Conservation (phyloP, 2,113 vertebrate species). For the Amia ocellicauda region DNA sequence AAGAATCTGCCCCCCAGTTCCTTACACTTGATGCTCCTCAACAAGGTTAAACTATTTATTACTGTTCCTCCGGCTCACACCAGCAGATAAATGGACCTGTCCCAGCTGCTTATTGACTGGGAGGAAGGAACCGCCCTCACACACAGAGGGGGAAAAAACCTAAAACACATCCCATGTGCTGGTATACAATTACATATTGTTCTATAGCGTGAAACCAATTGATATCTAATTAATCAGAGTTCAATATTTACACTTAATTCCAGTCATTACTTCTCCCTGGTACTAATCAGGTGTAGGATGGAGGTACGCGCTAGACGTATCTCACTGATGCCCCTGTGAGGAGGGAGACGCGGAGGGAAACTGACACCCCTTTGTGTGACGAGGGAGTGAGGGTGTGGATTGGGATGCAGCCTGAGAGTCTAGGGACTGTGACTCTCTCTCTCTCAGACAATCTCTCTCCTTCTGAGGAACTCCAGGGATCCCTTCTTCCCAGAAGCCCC, state of each 20-base stretch:
- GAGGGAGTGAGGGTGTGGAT: neutral
- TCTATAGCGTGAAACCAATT: constrained; percentile 4
- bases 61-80: neutral
- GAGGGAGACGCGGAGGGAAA: neutral
- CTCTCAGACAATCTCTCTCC: neutral
- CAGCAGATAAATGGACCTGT: constrained; percentile 6
- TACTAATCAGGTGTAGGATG: neutral
- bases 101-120: constrained; percentile 8
- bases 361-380: neutral
- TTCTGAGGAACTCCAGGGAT: too few relatives aligned
- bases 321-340: neutral
- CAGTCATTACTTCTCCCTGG: neutral
- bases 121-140: neutral
- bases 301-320: neutral
- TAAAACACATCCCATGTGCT: neutral
- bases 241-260: constrained; percentile 6
- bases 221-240: constrained; percentile 21
- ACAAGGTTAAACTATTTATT: constrained; percentile 19
- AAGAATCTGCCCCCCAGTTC: neutral
- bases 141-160: too few relatives aligned
- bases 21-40: neutral
- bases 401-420: neutral
- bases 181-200: neutral
- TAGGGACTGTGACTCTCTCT: neutral
- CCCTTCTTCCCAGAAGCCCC: neutral